Evolutionary conservation across 2,888 invertebrate genomes (phyloP).

Genomic region (Odontocerum albicorne): DNA sequence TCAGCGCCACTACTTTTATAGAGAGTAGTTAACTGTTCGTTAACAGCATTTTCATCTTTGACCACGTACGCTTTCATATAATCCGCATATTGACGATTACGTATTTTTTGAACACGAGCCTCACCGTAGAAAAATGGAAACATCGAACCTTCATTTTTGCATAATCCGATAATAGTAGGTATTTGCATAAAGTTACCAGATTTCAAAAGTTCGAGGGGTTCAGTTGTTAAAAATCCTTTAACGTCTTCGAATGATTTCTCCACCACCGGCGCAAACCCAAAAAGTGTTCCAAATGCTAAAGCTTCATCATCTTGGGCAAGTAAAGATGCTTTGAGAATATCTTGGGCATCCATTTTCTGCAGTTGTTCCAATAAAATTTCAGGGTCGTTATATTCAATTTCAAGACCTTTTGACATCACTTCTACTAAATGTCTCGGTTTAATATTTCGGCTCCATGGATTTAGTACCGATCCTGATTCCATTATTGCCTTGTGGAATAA

Average conservation of each 20-base stretch:
- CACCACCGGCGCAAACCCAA: constrained; percentile 41
- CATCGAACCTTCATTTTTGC: constrained; percentile 57
- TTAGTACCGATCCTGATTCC: constrained; percentile 25
- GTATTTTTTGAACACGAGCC: constrained; percentile 4
- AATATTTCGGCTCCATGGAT: constrained; percentile 26
- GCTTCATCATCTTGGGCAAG: too few relatives aligned
- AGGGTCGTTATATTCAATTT: too few relatives aligned
- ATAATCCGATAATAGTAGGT: constrained; percentile 57
- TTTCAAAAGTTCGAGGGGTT: constrained; percentile 51
- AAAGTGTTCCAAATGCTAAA: too few relatives aligned
- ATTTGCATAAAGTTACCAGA: constrained; percentile 47
- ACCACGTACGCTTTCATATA: not conserved
- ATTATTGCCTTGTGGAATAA: constrained; percentile 30
- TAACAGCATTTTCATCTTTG: constrained; percentile 44
- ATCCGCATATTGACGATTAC: constrained; percentile 10
- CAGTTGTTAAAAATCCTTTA: constrained; percentile 37
- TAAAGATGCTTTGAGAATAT: too few relatives aligned
- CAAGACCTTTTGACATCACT: too few relatives aligned
- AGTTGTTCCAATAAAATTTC: too few relatives aligned
- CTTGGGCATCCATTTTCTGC: too few relatives aligned
- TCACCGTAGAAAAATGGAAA: constrained; percentile 11
- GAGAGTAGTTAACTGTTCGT: constrained; percentile 44
- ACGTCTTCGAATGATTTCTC: constrained; percentile 20
- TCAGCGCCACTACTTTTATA: constrained; percentile 39
- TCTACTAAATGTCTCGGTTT: too few relatives aligned